Conservation (phyloP, 2,888 invertebrate species). For the Dicyrtomina minuta region DNA sequence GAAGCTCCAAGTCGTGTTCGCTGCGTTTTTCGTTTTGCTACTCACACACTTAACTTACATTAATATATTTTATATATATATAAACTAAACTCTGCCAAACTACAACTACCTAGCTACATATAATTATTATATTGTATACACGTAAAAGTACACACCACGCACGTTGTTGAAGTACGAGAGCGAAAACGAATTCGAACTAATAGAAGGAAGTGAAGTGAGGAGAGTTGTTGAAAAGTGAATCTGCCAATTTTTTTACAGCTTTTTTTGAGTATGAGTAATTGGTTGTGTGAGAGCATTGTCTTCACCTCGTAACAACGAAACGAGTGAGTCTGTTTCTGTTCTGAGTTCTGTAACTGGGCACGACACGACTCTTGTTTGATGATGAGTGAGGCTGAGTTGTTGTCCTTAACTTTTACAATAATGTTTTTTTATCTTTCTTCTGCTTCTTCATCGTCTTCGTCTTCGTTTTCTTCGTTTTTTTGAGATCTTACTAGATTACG, state of each 20-base stretch:
- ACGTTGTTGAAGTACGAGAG: neutral
- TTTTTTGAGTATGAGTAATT: conserved; percentile 17
- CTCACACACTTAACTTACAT: no score
- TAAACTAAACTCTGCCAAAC: no score
- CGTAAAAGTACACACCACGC: no score
- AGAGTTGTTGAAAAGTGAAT: conserved; percentile 18
- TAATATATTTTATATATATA: no score
- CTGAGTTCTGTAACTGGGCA: conserved; percentile 13
- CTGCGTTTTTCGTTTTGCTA: no score
- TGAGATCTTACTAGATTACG: conserved; percentile 14
- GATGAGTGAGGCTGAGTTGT: neutral
- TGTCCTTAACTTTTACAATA: conserved; percentile 19
- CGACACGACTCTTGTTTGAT: conserved; percentile 12
- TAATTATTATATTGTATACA: no score
- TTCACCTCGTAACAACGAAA: conserved; percentile 9
- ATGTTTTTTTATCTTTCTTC: no score
- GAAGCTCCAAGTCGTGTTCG: no score
- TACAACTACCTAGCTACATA: no score
- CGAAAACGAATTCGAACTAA: neutral
- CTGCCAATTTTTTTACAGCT: conserved; percentile 18
- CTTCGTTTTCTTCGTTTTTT: neutral
- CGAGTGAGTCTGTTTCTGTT: conserved; percentile 13
- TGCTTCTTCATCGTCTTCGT: neutral
- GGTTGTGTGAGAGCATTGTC: conserved; percentile 25
- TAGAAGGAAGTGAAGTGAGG: neutral